Evolutionary conservation across 2,888 invertebrate species (phyloP).

Genomic region (Flexamia atlantica): DNA sequence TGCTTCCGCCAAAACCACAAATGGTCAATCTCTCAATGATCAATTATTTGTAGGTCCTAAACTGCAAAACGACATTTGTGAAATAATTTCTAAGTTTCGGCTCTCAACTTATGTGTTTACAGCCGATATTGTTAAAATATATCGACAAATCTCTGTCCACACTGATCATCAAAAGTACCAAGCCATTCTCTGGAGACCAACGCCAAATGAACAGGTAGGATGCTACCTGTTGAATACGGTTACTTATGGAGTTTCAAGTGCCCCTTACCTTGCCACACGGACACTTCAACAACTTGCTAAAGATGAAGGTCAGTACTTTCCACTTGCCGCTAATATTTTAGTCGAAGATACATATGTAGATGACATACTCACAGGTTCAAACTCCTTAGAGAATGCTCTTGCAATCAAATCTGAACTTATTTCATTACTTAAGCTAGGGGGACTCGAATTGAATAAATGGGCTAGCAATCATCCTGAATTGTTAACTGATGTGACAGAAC

Average conservation of each 20-base stretch:
- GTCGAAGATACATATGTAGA: conserved; percentile 3
- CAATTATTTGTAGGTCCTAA: conserved; percentile 15
- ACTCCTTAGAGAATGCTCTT: background rate
- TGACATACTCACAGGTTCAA: background rate
- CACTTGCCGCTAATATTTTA: conserved; percentile 1
- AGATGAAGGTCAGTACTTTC: conserved; percentile 23
- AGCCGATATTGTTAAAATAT: conserved; percentile 20
- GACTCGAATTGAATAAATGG: conserved; percentile 63
- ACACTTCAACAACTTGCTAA: conserved; percentile 23
- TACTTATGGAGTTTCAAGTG: conserved; percentile 25
- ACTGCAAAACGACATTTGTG: conserved; percentile 37
- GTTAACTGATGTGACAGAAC: background rate
- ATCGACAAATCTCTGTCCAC: conserved; percentile 13
- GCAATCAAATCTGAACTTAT: background rate
- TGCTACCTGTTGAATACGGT: conserved; percentile 15
- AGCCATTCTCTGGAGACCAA: too few relatives aligned
- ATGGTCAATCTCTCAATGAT: background rate
- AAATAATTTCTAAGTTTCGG: conserved; percentile 19
- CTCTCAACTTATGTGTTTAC: conserved; percentile 2
- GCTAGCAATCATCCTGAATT: conserved; percentile 40
- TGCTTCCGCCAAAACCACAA: conserved; percentile 6
- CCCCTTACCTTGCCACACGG: conserved; percentile 13
- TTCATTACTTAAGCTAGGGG: background rate
- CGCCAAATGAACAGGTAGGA: background rate
- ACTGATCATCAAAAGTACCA: conserved; percentile 3